Evolutionary conservation across 30 jellyfish, hydroid and myxozoan species (phyloP).

Genomic region (Aurelia aurita): DNA sequence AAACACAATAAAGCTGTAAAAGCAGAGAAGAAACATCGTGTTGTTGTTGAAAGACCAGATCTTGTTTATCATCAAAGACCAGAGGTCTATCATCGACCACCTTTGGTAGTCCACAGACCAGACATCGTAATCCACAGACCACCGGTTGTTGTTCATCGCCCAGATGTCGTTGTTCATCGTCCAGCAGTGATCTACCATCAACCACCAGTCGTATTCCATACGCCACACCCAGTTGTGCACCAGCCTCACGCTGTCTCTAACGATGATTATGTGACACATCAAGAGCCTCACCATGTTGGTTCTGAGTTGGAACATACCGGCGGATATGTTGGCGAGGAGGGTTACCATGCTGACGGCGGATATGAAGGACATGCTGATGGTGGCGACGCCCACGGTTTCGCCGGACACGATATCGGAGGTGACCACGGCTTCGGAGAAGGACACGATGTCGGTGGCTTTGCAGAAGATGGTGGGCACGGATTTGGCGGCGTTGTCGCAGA

Average conservation of each 20-base stretch:
- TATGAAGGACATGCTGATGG: conserved; percentile 33
- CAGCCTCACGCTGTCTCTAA: conserved; percentile 88
- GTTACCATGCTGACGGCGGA: conserved; percentile 44
- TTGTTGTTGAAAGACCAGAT: conserved; percentile 87
- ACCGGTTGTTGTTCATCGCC: conserved; percentile 89
- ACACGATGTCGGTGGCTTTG: conserved; percentile 25
- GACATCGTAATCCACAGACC: conserved; percentile 89
- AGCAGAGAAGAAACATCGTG: conserved; percentile 80
- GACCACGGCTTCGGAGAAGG: conserved; percentile 48
- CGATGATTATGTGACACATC: conserved; percentile 83
- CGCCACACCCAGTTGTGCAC: conserved; percentile 89
- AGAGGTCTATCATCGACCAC: conserved; percentile 89
- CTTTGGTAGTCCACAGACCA: conserved; percentile 86
- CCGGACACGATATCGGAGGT: conserved; percentile 21
- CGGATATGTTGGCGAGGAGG: conserved; percentile 73
- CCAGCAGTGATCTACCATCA: conserved; percentile 90
- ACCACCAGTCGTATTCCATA: conserved; percentile 91
- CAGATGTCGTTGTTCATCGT: conserved; percentile 88
- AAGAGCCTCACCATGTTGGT: conserved; percentile 78
- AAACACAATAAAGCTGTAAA: conserved; percentile 7
- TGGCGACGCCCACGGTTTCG: conserved; percentile 24
- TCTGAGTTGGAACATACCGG: conserved; percentile 77
- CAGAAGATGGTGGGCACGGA: conserved; percentile 39
- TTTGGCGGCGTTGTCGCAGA: conserved; percentile 26
- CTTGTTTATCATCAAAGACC: conserved; percentile 87